A percentile compares a stretch with the other conserved stretches of the same genome.
Conservation (phyloP, 2,888 invertebrate genomes). For the Tricholauxania praeusta region DNA sequence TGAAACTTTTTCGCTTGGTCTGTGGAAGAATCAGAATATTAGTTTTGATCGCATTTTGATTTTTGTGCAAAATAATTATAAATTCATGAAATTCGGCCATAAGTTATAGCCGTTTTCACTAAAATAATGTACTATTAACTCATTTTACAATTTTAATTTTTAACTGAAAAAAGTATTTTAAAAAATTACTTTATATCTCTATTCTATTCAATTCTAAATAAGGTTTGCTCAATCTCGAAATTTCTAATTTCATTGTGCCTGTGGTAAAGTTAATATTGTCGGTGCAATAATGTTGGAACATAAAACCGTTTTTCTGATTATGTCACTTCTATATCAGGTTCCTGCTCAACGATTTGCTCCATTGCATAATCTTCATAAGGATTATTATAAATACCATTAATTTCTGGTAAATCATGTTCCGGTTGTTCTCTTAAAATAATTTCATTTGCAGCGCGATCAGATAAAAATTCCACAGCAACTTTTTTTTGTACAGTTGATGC, state of each 20-base stretch:
- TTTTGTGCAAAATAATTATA: too few relatives aligned
- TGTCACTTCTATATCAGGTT: conserved; percentile 49
- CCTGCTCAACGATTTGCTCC: conserved; percentile 45
- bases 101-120: too few relatives aligned
- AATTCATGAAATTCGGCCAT: too few relatives aligned
- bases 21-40: too few relatives aligned
- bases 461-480: conserved; percentile 28
- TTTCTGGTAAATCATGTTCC: conserved; percentile 10
- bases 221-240: too few relatives aligned
- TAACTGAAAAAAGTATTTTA: neutral
- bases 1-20: too few relatives aligned
- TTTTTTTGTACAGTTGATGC: conserved; percentile 6
- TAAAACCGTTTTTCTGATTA: conserved; percentile 38
- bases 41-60: too few relatives aligned
- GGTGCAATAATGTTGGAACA: conserved; percentile 31
- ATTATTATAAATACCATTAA: conserved; percentile 10
- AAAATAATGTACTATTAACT: too few relatives aligned
- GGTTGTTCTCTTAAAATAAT: conserved; percentile 11
- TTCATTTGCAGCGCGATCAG: conserved; percentile 18
- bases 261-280: neutral
- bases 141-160: neutral
- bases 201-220: neutral
- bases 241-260: too few relatives aligned
- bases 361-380: conserved; percentile 25
- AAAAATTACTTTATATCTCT: neutral